phyloP scores from a whole-genome alignment of 2,888 invertebrate genomes.

The Philaethria dido region DNA sequence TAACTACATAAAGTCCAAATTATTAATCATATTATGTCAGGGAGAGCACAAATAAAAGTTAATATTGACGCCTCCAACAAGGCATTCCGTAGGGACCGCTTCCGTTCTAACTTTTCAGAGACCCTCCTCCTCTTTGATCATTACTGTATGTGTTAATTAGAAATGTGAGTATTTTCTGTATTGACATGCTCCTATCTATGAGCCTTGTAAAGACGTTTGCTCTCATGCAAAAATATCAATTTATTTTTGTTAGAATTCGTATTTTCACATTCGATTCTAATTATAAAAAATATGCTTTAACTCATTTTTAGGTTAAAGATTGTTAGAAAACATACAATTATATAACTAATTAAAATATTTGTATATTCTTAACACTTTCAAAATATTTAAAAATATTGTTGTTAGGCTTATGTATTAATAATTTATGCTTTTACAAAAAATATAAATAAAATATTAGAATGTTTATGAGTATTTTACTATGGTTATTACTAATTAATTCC shows the following conservation, averaged over 20 bases:
- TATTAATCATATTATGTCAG: slow-evolving; percentile 25
- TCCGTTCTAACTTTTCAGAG: slow-evolving; percentile 28
- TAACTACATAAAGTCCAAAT: slow-evolving; percentile 10
- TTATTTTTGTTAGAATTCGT: no score
- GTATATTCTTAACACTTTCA: no score
- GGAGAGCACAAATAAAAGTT: slow-evolving; percentile 29
- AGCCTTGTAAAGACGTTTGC: slow-evolving; percentile 12
- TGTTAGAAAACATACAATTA: no score
- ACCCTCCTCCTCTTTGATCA: slow-evolving; percentile 22
- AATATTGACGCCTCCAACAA: slow-evolving; percentile 22
- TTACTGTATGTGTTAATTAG: slow-evolving; percentile 15
- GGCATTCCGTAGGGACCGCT: slow-evolving; percentile 24
- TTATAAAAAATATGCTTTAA: no score
- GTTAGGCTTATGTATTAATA: no score
- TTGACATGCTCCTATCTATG: neutral
- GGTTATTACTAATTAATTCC: neutral
- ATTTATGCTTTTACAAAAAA: no score
- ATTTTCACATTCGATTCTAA: no score
- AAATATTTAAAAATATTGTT: no score
- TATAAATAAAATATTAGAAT: neutral
- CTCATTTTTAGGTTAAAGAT: no score
- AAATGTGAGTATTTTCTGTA: slow-evolving; percentile 1
- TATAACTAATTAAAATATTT: no score
- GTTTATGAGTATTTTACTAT: neutral
- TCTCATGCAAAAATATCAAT: neutral